Conservation (phyloP, 2,113 vertebrate genomes). For the Amblyopsis rosae region DNA sequence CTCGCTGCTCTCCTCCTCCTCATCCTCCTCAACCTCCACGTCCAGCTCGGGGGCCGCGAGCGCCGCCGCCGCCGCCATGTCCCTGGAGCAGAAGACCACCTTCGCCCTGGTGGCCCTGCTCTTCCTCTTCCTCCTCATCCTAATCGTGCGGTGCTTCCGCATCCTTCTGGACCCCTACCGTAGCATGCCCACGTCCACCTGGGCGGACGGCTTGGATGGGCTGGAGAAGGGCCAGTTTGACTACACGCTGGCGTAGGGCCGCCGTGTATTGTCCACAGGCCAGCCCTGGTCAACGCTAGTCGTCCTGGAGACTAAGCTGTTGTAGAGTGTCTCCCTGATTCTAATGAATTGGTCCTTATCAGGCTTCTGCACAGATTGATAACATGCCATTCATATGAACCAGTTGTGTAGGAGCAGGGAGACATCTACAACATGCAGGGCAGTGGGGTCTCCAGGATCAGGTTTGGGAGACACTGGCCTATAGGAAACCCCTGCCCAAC, state of each 20-base stretch:
- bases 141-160: slow-evolving; percentile 82
- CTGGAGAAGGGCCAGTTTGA: slow-evolving; percentile 87
- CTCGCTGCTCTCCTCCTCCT: slow-evolving; percentile 45
- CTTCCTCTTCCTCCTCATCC: slow-evolving; percentile 84
- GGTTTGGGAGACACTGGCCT: no score
- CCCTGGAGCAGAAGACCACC: slow-evolving; percentile 84
- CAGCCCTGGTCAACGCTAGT: no score
- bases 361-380: no score
- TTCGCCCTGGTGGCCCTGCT: slow-evolving; percentile 84
- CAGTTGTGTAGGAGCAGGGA: no score
- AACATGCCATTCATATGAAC: no score
- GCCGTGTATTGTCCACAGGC: no score
- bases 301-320: no score
- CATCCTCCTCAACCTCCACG: slow-evolving; percentile 57
- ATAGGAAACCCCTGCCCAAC: slow-evolving; percentile 10
- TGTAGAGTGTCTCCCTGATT: no score
- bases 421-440: no score
- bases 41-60: no score
- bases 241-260: slow-evolving; percentile 41
- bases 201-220: slow-evolving; percentile 83
- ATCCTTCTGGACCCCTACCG: slow-evolving; percentile 84
- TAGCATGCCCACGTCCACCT: slow-evolving; percentile 85
- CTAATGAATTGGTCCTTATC: no score
- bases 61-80: slow-evolving; percentile 69
- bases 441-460: no score